phyloP scores from a whole-genome alignment of 2,797 vertebrate genomes.

The Protonibea diacanthus region DNA sequence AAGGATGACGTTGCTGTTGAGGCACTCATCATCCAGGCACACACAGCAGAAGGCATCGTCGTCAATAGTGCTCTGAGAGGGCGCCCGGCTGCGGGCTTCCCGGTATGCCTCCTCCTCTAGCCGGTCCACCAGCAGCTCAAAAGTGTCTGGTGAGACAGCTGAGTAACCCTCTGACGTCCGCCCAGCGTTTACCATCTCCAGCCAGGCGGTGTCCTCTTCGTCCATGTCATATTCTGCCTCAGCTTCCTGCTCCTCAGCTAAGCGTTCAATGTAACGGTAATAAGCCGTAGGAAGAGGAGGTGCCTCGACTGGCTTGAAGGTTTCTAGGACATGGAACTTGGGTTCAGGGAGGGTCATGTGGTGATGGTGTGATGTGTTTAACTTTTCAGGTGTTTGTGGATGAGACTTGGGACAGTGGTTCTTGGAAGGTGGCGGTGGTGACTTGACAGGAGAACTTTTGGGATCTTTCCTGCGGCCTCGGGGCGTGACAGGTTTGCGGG shows the following conservation, averaged over 20 bases:
- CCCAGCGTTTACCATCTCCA: conserved; percentile 93
- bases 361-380: conserved; percentile 75
- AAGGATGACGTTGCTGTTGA: conserved; percentile 98
- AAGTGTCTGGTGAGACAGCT: conserved; percentile 90
- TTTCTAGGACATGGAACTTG: conserved; percentile 90
- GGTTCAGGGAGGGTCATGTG: conserved; percentile 88
- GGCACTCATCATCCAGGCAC: conserved; percentile 98
- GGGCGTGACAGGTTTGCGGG: conserved; percentile 85
- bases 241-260: conserved; percentile 89
- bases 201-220: conserved; percentile 95
- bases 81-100: conserved; percentile 91
- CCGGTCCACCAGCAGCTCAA: conserved; percentile 94
- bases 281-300: conserved; percentile 90
- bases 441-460: conserved; percentile 86
- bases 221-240: conserved; percentile 99
- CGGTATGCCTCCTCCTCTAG: conserved; percentile 94
- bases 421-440: conserved; percentile 80
- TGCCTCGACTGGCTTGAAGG: conserved; percentile 83
- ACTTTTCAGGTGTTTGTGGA: conserved; percentile 82
- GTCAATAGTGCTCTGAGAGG: conserved; percentile 91
- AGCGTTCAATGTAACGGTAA: conserved; percentile 93
- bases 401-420: conserved; percentile 72
- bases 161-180: conserved; percentile 86
- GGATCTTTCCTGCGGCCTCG: conserved; percentile 91
- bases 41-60: conserved; percentile 98